Evolutionary conservation across 2,797 vertebrate genomes (phyloP).

Genomic region (Allobates femoralis): DNA sequence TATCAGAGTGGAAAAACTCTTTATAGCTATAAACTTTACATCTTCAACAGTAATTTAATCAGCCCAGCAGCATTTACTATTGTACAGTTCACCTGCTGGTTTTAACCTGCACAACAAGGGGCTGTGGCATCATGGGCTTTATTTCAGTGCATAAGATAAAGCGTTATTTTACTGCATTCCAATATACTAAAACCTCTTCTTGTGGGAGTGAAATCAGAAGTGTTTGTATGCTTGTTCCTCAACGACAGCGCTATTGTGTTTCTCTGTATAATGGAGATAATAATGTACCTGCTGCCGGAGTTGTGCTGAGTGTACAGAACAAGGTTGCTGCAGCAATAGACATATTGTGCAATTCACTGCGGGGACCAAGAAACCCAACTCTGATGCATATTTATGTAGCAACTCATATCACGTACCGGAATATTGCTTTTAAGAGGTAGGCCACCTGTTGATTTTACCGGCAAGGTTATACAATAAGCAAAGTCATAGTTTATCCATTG

Average conservation of each 20-base stretch:
- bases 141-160: conserved; percentile 31
- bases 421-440: conserved; percentile 29
- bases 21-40: conserved; percentile 4
- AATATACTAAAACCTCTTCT: conserved; percentile 34
- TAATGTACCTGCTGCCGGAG: conserved; percentile 29
- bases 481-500: conserved; percentile 15
- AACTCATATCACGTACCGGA: conserved; percentile 19
- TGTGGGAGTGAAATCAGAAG: conserved; percentile 52
- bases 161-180: conserved; percentile 38
- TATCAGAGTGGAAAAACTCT: not conserved
- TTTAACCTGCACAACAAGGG: conserved; percentile 24
- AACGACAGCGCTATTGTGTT: conserved; percentile 21
- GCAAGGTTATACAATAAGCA: conserved; percentile 35
- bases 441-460: conserved; percentile 35
- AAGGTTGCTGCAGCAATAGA: conserved; percentile 20
- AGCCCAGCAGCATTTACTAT: not conserved
- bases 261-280: conserved; percentile 32
- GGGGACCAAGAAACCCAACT: conserved; percentile 11
- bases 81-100: not conserved
- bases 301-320: conserved; percentile 38
- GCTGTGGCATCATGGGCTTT: not conserved
- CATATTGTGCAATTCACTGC: conserved; percentile 36
- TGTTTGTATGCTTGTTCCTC: conserved; percentile 34
- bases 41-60: conserved; percentile 11
- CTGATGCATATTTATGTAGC: conserved; percentile 41